Evolutionary conservation across 2,888 invertebrate genomes (phyloP).

Genomic region (Parnassius smintheus): DNA sequence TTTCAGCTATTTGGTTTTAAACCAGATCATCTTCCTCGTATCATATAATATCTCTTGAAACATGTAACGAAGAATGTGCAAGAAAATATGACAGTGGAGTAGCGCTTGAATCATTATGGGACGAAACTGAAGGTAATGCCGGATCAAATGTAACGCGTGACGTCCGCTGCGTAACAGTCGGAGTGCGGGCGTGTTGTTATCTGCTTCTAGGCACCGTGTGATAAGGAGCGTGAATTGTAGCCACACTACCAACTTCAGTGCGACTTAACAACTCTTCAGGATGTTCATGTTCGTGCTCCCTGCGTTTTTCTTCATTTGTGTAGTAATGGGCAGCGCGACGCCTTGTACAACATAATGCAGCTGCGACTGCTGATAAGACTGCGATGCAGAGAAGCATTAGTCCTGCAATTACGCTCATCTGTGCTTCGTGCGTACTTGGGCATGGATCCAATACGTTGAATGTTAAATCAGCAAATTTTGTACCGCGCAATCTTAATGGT

Average conservation of each 20-base stretch:
- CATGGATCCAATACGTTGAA: slow-evolving; percentile 63
- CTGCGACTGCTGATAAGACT: slow-evolving; percentile 76
- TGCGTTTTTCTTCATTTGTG: slow-evolving; percentile 87
- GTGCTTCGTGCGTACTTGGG: slow-evolving; percentile 75
- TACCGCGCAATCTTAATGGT: slow-evolving; percentile 79
- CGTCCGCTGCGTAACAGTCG: slow-evolving; percentile 36
- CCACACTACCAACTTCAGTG: slow-evolving; percentile 60
- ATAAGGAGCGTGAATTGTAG: slow-evolving; percentile 68
- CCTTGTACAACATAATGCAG: slow-evolving; percentile 84
- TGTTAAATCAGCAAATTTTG: slow-evolving; percentile 50
- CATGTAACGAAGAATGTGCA: slow-evolving; percentile 46
- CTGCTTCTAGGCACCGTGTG: slow-evolving; percentile 58
- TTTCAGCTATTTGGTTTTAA: slow-evolving; percentile 50
- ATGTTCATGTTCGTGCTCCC: slow-evolving; percentile 63
- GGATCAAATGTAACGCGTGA: slow-evolving; percentile 40
- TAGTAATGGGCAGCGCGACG: slow-evolving; percentile 88
- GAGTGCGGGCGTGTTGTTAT: slow-evolving; percentile 59
- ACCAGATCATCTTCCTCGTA: slow-evolving; percentile 68
- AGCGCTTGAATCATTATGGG: slow-evolving; percentile 29
- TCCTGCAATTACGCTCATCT: slow-evolving; percentile 80
- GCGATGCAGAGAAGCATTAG: slow-evolving; percentile 66
- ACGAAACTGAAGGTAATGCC: slow-evolving; percentile 32
- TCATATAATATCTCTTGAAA: slow-evolving; percentile 61
- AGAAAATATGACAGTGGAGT: slow-evolving; percentile 47
- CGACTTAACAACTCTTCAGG: slow-evolving; percentile 62